Evolutionary conservation across 2,113 vertebrate genomes (phyloP), one percentile per base, ranked within the genome.

Genomic region (Neotoma lepida): DNA sequence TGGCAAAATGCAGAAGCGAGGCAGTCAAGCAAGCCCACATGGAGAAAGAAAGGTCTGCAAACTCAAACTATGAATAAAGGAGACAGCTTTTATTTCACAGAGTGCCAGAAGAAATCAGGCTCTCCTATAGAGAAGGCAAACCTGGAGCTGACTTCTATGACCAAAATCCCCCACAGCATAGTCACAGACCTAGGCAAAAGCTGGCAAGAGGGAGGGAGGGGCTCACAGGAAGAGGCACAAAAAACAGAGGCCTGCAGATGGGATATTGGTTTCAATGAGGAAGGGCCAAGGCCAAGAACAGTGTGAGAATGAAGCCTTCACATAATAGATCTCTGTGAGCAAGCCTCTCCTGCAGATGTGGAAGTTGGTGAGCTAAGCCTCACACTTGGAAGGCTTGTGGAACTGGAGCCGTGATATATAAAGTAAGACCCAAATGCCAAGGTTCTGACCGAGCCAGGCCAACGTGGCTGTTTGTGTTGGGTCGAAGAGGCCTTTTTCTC

Each of bases 391-490:
- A 97, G 96, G 92, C n/a, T 64, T 95, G 97, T 96, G 95, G 95
- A 97, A 96, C 95, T 80, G 91, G 85, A 98, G 97, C 96, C 94
- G 97, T 97, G 97, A 98, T 98, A 98, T 96, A 98, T 97, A 98
- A 98, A 98, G 97, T 97, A 97, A 97, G 94, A 96, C 96, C 96
- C 93, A 91, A 97, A 97, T 85, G 97, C 97, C 97, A 98, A 97
- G 96, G 98, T 97, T 97, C 97, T 98, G 97, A 98, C 96, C 97
- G 95, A 97, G 96, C 97, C 98, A 98, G 98, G 98, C 96, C 98
- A 97, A 98, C 95, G 95, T 90, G 95, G 95, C 97, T 98, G 97
- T 98, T 98, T 98, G 98, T 97, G 97, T 98, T 98, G 98, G 98
- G 98, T 98, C 96, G 97, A 98, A 98, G 97, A 97, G 97, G 95